Evolutionary conservation across 2,888 invertebrate genomes (phyloP), one percentile per base, ranked within the genome.

Genomic region (Drosophila greeni): DNA sequence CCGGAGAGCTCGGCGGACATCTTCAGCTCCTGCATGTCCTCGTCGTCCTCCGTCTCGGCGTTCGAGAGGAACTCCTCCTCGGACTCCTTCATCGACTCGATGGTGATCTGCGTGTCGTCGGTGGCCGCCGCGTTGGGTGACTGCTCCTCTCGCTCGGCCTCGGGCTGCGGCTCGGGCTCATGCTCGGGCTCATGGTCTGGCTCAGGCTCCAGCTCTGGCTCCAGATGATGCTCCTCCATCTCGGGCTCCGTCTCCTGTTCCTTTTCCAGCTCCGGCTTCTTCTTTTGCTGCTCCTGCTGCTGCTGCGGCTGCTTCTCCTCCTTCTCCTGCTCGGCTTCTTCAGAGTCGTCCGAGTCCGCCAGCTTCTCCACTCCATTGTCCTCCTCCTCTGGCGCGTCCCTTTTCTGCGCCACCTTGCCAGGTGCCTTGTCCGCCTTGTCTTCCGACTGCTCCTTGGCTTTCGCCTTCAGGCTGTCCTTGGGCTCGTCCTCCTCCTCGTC

Each of bases 61-160:
- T 42, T 47, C 45, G 52, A 70, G 42, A 69, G 76, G 31, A 56
- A 72, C 14, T 78, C 77, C 18, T 77, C 77, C 23, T 84, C 79
- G 6, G 81, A 80, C 31, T 76, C 79, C 33, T 66, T 82, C 45
- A 79, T 52, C 11, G 79, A 79, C 37, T 79, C 79, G 23, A 79
- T 79, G 3, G 79, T 79, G n/a, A 84, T 70, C 64, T 82, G 84
- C 3, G 80, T 67, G 24, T 79, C 79, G 1, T 82, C 82, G 29
- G 61, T 62, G 26, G 33, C 52, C 23, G 68, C 61, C 4, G 26
- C 48, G 26, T 48, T 59, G n/a, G 24, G 57, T 2, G 42, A 40
- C 43, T 20, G 56, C 3, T 53, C 29, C 16, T 65, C 77, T 0
- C 18, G 64, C 18, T 73, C 20, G 20, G 20, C 3, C 20, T 20